Percentiles rank a stretch among this genome's conserved stretches.
Evolutionary conservation across 2,888 invertebrate genomes (phyloP).

Genomic region (Cabera pusaria): DNA sequence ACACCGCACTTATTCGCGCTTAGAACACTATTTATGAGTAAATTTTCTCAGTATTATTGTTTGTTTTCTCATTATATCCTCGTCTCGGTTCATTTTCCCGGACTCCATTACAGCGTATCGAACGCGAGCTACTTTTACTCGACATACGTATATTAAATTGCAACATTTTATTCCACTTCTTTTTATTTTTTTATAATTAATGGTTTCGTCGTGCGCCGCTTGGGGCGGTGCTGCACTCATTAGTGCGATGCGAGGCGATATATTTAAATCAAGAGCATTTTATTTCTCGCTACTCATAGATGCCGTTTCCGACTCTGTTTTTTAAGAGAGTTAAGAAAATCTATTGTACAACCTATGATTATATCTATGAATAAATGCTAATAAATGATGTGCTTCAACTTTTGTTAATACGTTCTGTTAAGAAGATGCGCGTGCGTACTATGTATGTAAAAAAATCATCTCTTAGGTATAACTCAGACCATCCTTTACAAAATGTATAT

Average conservation of each 20-base stretch:
- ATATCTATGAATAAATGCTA: too few relatives aligned
- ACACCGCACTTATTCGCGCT: conserved; percentile 64
- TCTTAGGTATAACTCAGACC: too few relatives aligned
- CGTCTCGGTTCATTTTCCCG: conserved; percentile 56
- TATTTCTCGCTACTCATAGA: conserved; percentile 2
- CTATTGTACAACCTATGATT: too few relatives aligned
- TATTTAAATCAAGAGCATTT: conserved; percentile 25
- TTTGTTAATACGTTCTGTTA: too few relatives aligned
- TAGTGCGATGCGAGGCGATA: conserved; percentile 31
- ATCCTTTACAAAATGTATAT: too few relatives aligned
- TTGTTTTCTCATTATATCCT: conserved; percentile 53
- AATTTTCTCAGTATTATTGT: conserved; percentile 62
- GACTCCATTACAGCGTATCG: conserved; percentile 58
- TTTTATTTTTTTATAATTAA: conserved; percentile 66
- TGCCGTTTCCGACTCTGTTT: conserved; percentile 5
- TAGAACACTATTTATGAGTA: conserved; percentile 64
- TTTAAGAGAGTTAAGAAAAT: background rate
- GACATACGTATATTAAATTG: conserved; percentile 51
- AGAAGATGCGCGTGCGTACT: too few relatives aligned
- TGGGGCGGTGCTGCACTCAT: conserved; percentile 31
- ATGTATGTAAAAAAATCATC: too few relatives aligned
- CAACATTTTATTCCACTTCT: conserved; percentile 44
- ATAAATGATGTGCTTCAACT: too few relatives aligned
- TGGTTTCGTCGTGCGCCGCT: conserved; percentile 48
- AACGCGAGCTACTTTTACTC: conserved; percentile 52